These are phyloP conservation scores for Rhea americana DNA, from an alignment of 2,113 vertebrate species.

Conservation along the genomic window DNA sequence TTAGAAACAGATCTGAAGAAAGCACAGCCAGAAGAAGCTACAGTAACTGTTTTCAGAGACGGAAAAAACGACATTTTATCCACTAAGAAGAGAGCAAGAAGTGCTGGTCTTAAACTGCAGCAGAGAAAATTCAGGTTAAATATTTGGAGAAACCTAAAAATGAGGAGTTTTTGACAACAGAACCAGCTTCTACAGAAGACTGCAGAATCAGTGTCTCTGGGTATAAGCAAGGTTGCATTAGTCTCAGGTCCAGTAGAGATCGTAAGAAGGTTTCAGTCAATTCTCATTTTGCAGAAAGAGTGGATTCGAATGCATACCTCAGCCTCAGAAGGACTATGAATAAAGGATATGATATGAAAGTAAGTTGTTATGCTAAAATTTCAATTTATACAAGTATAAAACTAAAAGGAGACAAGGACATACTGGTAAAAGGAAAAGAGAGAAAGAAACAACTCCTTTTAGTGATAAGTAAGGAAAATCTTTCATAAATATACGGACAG, in stretches of 20 bases:
- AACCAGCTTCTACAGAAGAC: constrained; percentile 40
- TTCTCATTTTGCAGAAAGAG: neutral
- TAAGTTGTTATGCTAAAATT: neutral
- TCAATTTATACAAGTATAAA: neutral
- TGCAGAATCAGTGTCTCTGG: neutral
- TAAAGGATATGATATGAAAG: neutral
- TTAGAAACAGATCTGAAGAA: neutral
- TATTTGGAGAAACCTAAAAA: constrained; percentile 34
- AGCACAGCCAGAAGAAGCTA: neutral
- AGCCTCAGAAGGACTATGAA: neutral
- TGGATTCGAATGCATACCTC: neutral
- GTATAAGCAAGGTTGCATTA: constrained; percentile 31
- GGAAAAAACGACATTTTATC: neutral
- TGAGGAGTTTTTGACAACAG: constrained; percentile 31
- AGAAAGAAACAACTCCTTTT: neutral
- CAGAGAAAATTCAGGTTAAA: constrained; percentile 18
- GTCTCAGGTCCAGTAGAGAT: constrained; percentile 53
- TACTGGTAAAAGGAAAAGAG: constrained; percentile 22
- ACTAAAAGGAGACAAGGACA: neutral
- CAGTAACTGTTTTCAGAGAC: neutral
- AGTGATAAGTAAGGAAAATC: neutral
- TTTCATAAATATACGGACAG: neutral
- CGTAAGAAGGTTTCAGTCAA: constrained; percentile 14
- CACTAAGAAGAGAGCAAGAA: constrained; percentile 1
- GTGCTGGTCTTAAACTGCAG: neutral